Evolutionary conservation across 1,140 invertebrate species (phyloP), one percentile per base, ranked within the genome.

Genomic region (Drosophila varians): DNA sequence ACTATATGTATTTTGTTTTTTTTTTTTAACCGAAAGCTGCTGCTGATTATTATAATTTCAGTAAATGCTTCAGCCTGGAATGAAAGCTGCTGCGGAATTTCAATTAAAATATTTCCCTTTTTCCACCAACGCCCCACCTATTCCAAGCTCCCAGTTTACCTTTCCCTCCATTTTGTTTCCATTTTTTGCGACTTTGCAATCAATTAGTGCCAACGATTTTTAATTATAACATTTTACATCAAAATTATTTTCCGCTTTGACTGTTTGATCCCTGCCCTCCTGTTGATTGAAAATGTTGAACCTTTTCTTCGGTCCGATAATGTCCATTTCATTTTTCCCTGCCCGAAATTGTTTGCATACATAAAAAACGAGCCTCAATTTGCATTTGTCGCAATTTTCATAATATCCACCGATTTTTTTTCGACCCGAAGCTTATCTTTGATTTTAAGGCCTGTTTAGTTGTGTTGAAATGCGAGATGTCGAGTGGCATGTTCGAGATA

Each of bases 351-450:
- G 57, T 75, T 80, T 31, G 65, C 47, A 53, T 47, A 26, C 42
- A 72, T 61, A 72, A 71, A 60, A 72, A 74, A 61, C 57, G 42
- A 52, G 56, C 51, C 48, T 19, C 14, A 61, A 79, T 86, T 79
- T 56, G 76, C 79, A 86, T 79, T 75, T 83, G 82, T 79, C 54
- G 72, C 62, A 79, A 79, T 71, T 66, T 66, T 66, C 60, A 64
- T 64, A 64, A 74, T 74, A 49, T 49, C 49, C 45, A 55, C 38
- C 43, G 65, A 71, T 70, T 55, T 43, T 60, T 26, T 26, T 7
- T 52, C 8, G 56, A 12, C 23, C 25, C 48, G 40, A 25, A 38
- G 53, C 46, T 58, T 72, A 55, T 71, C 60, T 47, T 40, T 21
- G 65, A 42, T 57, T 61, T 61, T 71, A 51, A 53, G 21, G 38